These are phyloP conservation scores for Eupleurogrammus muticus DNA, from an alignment of 2,797 vertebrate genomes.

Conservation along the genomic window DNA sequence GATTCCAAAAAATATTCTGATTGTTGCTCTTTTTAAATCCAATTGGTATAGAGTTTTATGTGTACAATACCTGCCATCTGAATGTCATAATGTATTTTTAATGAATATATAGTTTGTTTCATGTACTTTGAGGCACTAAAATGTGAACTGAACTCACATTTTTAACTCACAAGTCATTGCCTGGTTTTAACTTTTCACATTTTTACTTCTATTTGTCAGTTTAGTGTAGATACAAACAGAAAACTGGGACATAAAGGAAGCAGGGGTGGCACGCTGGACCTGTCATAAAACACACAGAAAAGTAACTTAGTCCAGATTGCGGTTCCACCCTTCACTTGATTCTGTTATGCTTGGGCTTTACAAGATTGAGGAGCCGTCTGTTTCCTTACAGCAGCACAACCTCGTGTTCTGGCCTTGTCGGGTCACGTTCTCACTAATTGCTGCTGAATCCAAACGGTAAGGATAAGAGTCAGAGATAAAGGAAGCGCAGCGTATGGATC, in stretches of 20 bases:
- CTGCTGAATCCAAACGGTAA: background rate
- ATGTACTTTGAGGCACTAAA: no score
- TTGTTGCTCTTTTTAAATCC: no score
- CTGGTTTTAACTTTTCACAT: background rate
- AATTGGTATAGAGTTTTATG: no score
- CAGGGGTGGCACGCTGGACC: no score
- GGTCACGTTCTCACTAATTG: slow-evolving; percentile 20
- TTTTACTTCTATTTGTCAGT: no score
- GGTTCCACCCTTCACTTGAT: slow-evolving; percentile 15
- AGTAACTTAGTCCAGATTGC: slow-evolving; percentile 2
- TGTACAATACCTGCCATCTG: no score
- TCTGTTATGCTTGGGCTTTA: slow-evolving; percentile 20
- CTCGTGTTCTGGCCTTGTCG: slow-evolving; percentile 20
- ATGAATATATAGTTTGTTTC: no score
- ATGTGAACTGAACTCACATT: background rate
- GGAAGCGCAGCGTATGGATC: background rate
- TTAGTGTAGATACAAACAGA: background rate
- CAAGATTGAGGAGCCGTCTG: slow-evolving; percentile 29
- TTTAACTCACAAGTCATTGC: no score
- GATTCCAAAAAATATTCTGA: no score
- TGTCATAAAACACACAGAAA: background rate
- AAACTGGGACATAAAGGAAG: background rate
- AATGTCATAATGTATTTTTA: no score
- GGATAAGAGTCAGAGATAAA: background rate
- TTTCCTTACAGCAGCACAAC: slow-evolving; percentile 10